Base-by-base conservation (phyloP, 2,888 invertebrate species). In the Amaurobius ferox region DNA sequence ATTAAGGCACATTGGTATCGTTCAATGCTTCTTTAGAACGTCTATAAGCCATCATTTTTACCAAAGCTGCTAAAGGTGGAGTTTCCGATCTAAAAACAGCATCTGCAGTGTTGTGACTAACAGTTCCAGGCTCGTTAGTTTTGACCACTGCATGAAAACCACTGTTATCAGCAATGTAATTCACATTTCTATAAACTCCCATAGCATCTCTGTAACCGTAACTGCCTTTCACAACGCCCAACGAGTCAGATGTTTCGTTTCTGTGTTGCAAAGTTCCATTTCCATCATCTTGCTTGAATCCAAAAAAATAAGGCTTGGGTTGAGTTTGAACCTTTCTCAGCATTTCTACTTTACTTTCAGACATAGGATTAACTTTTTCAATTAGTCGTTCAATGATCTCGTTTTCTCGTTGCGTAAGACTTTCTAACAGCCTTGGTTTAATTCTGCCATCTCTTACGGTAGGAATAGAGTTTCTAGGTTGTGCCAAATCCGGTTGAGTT, bases 71-170 rank as follows among this genome's bases (percentile, higher is more conserved):
- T 61, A 30, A 16, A 13, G 86, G 86, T 7, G 86, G 79, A 1
- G 70, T 16, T 30, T 86, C 86, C 0, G 74, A 19, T 55, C 64
- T 66, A 26, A 76, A 35, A 19, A 86, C 70, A 64, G 55, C 76
- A 76, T 86, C 79, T 23, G 86, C 79, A 3, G 66, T 30, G 48
- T 64, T 79, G 16, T 70, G 70, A n/a, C 71, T 67, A 29, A 79
- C 64, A 0, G 76, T 76, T 0, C 86, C 86, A 23, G 86, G 86
- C n/a, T 86, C 86, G 61, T 86, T 86, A 13, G 86, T 86, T 66
- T 62, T 44, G 0, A 86, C 79, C 0, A 79, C 79, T 29, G 86
- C 86, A 55, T 79, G 86, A 26, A 79, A 86, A 5, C 86, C 86
- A 26, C 64, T 71, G 13, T 74, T 61, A 28, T 86, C 86, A 19